Base-by-base conservation (phyloP, 2,113 vertebrate species). In the Acrocephalus arundinaceus region DNA sequence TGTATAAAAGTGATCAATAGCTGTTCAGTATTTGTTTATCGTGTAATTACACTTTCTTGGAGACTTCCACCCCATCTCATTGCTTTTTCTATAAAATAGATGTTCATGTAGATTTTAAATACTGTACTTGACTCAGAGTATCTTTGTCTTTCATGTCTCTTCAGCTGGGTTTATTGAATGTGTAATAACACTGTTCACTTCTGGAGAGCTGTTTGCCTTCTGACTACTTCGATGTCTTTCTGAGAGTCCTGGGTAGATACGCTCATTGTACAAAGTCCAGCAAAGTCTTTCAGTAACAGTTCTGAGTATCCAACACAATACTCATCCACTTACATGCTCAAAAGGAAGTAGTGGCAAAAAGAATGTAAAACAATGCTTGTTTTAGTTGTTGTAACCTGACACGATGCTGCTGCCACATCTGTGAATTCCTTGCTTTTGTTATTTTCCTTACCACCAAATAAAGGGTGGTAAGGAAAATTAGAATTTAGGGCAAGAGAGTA, bases 1-100 rank as follows among this genome's bases (percentile, higher is more conserved):
- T 84, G 27, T 86, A 95, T 21, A n/a, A 93, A 96, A 95, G 5
- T 39, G 16, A 62, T 63, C 25, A 52, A 6, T 84, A 52, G 9
- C 68, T 68, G 18, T 78, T 86, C 37, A 41, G 4, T 86, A 57
- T 39, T 72, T 80, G 43, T 76, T 85, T 92, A 72, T 77, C n/a
- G 5, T 4, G 85, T 31, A 31, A 78, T 62, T 78, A 17, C 24
- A 30, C 31, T 82, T 80, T 54, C 31, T 70, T 87, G 55, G 41
- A 46, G 52, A 66, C 25, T 83, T 52, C 22, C 11, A 43, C 3
- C 7, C 22, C 30, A 65, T 55, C 21, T 20, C 14, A 33, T 61
- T 24, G 12, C 46, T 91, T 92, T 89, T 59, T 27, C n/a, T 62
- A 6, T 21, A 68, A 86, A 83, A 76, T 16, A 67, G 62, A 15